phyloP scores from a whole-genome alignment of 1,140 invertebrate species.

The Babylonia areolata region DNA sequence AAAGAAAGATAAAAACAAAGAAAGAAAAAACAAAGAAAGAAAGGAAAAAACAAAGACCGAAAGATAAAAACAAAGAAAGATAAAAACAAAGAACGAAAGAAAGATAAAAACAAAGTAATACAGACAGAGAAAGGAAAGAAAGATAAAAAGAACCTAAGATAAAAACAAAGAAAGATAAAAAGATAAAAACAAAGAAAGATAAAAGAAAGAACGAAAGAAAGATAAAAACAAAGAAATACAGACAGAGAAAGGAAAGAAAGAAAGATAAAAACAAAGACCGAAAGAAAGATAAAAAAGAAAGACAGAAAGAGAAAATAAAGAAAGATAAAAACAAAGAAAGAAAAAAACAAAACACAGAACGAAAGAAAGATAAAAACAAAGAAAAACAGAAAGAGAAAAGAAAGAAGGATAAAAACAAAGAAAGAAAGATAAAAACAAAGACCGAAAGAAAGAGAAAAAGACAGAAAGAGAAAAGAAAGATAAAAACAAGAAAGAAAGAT shows the following conservation, averaged over 20 bases:
- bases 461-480: background rate
- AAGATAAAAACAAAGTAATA: too few species aligned
- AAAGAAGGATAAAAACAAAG: background rate
- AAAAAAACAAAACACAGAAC: background rate
- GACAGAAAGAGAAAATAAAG: background rate
- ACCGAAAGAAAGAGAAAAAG: background rate
- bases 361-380: background rate
- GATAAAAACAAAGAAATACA: background rate
- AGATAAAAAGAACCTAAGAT: background rate
- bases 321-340: background rate
- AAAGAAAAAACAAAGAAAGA: background rate
- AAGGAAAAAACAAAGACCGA: background rate
- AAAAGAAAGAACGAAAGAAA: background rate
- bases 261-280: background rate
- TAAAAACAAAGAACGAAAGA: background rate
- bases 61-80: background rate
- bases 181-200: background rate
- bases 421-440: background rate
- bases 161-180: background rate
- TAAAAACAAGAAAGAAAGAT: background rate
- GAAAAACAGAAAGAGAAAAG: background rate
- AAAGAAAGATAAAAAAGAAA: conserved; percentile 8
- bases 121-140: background rate
- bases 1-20: background rate
- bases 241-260: background rate